A percentile compares a stretch with the other conserved stretches of the same genome.
These are phyloP conservation scores for Temnothorax nylanderi DNA, from an alignment of 1,140 invertebrate species.

Conservation along the genomic window DNA sequence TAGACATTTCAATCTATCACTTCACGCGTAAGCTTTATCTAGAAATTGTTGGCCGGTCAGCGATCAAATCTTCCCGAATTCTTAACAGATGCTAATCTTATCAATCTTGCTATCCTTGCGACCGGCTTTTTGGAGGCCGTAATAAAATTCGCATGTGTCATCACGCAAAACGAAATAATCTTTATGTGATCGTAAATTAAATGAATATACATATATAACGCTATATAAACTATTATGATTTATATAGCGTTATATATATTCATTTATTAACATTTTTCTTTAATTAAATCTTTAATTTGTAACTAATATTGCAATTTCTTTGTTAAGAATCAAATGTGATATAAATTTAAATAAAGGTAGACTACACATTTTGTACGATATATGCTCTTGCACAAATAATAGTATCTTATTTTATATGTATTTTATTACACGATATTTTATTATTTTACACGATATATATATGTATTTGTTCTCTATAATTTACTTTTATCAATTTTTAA, in stretches of 20 bases:
- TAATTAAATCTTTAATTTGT: not conserved
- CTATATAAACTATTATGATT: no score
- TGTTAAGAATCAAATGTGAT: not conserved
- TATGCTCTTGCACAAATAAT: not conserved
- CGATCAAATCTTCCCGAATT: not conserved
- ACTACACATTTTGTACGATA: not conserved
- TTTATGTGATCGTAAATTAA: not conserved
- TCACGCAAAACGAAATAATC: not conserved
- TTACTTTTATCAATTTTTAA: not conserved
- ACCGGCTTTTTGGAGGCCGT: conserved; percentile 12
- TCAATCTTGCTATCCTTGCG: conserved; percentile 9
- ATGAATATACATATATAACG: no score
- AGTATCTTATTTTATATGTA: not conserved
- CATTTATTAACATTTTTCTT: not conserved
- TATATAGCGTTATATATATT: no score
- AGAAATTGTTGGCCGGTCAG: not conserved
- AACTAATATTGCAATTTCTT: not conserved
- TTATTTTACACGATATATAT: no score
- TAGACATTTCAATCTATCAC: not conserved
- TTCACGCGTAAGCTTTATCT: not conserved
- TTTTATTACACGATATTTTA: not conserved
- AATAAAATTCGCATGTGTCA: not conserved
- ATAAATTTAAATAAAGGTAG: not conserved
- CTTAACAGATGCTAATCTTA: conserved; percentile 7
- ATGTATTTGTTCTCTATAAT: not conserved